Evolutionary conservation across 2,113 vertebrate species (phyloP).

Genomic region (Condylura cristata): DNA sequence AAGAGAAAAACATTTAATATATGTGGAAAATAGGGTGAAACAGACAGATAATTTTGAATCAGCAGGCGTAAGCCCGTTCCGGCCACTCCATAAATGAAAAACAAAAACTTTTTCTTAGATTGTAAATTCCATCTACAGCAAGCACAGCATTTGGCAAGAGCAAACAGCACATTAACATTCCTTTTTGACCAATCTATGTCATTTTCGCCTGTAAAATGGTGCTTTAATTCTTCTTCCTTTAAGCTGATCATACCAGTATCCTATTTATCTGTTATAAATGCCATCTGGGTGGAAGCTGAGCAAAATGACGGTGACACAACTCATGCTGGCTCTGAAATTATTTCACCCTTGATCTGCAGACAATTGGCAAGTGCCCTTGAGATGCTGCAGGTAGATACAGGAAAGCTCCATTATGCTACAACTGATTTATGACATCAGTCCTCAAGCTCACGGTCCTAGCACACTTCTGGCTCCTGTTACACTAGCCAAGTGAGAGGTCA

Average conservation of each 20-base stretch:
- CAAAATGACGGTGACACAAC: neutral
- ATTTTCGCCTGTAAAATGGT: conserved; percentile 12
- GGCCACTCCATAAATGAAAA: neutral
- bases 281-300: conserved; percentile 8
- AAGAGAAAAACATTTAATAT: neutral
- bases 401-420: neutral
- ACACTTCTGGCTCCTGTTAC: conserved; percentile 62
- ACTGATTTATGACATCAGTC: conserved; percentile 44
- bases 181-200: neutral
- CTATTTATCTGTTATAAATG: conserved; percentile 32
- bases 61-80: neutral
- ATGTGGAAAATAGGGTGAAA: neutral
- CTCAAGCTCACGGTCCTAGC: neutral
- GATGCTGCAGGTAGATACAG: neutral
- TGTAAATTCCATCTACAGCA: neutral
- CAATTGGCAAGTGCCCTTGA: neutral
- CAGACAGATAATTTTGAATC: neutral
- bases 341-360: neutral
- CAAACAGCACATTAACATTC: neutral
- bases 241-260: conserved; percentile 38
- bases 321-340: neutral
- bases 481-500: neutral
- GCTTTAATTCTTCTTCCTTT: neutral
- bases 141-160: conserved; percentile 2
- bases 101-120: neutral